Conservation (phyloP, 2,113 vertebrate genomes). For the Forbesichthys papilliferus region DNA sequence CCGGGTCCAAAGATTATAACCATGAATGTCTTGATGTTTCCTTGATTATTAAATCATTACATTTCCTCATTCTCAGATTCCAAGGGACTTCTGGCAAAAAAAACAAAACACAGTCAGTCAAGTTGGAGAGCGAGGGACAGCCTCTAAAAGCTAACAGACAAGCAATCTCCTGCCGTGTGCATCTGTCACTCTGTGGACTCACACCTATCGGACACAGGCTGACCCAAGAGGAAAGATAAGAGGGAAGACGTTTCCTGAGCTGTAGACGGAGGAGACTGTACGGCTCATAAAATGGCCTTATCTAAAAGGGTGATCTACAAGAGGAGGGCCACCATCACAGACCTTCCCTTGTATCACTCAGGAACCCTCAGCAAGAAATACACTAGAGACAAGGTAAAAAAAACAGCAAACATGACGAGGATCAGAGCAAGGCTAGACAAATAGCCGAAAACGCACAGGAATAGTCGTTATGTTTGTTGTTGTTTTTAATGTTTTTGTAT, state of each 20-base stretch:
- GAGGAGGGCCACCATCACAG: slow-evolving; percentile 60
- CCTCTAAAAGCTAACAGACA: no score
- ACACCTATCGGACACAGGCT: not conserved
- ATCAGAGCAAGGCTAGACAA: not conserved
- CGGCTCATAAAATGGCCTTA: slow-evolving; percentile 32
- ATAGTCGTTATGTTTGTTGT: not conserved
- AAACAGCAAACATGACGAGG: no score
- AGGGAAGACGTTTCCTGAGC: not conserved
- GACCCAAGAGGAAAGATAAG: not conserved
- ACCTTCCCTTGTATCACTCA: slow-evolving; percentile 65
- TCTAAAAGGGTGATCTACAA: slow-evolving; percentile 36
- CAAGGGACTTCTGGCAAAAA: not conserved
- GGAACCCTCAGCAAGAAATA: slow-evolving; percentile 62
- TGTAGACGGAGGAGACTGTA: not conserved
- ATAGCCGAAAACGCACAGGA: not conserved
- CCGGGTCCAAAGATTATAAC: slow-evolving; percentile 49
- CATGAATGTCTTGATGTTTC: slow-evolving; percentile 20
- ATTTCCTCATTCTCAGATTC: slow-evolving; percentile 52
- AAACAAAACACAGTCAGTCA: no score
- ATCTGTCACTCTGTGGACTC: not conserved
- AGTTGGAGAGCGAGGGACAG: no score
- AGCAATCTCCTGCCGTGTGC: no score
- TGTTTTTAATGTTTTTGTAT: not conserved
- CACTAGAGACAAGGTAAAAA: slow-evolving; percentile 51
- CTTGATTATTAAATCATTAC: slow-evolving; percentile 36